Percentiles rank a stretch among this genome's conserved stretches.
phyloP scores from a whole-genome alignment of 2,113 vertebrate genomes.

The Protobothrops mucrosquamatus region DNA sequence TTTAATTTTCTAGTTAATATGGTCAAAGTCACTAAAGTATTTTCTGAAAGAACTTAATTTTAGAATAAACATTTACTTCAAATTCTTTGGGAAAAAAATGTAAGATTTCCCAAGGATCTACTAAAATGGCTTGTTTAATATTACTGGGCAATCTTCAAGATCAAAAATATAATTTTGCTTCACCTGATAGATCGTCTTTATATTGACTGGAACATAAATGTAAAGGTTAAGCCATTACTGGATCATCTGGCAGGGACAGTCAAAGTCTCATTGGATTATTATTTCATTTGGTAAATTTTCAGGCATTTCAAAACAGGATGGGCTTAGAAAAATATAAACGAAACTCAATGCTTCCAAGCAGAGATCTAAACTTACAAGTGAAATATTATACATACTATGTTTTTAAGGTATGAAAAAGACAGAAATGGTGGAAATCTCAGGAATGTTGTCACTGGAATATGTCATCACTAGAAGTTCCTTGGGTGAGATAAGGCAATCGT shows the following conservation, averaged over 20 bases:
- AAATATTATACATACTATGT: not conserved
- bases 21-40: not conserved
- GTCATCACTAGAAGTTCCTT: not conserved
- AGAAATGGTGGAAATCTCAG: not conserved
- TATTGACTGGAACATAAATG: slow-evolving; percentile 10
- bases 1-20: not conserved
- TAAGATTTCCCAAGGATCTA: not conserved
- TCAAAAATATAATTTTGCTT: slow-evolving; percentile 7
- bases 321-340: not conserved
- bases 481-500: not conserved
- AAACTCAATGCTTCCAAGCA: not conserved
- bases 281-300: not conserved
- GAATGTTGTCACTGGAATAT: not conserved
- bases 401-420: not conserved
- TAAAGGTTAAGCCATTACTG: not conserved
- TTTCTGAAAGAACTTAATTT: not conserved
- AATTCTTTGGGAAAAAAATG: not conserved
- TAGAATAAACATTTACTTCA: not conserved
- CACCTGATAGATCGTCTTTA: not conserved
- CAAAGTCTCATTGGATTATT: not conserved
- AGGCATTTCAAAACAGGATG: not conserved
- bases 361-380: not conserved
- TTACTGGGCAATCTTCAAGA: not conserved
- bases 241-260: not conserved
- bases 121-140: not conserved